Evolutionary conservation across 2,888 invertebrate genomes (phyloP).

Genomic region (Cheilosia grossa): DNA sequence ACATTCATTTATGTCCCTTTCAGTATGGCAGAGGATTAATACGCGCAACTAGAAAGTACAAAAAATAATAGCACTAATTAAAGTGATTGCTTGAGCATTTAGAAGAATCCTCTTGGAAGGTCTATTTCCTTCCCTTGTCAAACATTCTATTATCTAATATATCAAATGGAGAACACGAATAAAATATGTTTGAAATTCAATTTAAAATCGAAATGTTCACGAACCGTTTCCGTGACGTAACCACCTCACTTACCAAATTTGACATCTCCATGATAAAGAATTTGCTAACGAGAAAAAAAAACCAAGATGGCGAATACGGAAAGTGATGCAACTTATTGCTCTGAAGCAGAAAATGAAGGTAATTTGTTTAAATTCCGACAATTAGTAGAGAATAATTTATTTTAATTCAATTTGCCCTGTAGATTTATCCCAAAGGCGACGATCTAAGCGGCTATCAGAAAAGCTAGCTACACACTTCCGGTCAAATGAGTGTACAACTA

Average conservation of each 20-base stretch:
- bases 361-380: background rate
- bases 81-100: too few relatives aligned
- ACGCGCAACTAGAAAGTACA: too few relatives aligned
- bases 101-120: too few relatives aligned
- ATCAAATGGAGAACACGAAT: too few relatives aligned
- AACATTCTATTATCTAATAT: too few relatives aligned
- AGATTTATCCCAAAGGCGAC: constrained; percentile 39
- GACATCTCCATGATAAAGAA: background rate
- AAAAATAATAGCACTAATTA: too few relatives aligned
- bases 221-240: background rate
- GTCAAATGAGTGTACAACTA: constrained; percentile 3
- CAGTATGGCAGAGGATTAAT: too few relatives aligned
- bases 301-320: constrained; percentile 50
- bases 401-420: background rate
- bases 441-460: constrained; percentile 56
- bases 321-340: constrained; percentile 64
- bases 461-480: constrained; percentile 32
- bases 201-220: background rate
- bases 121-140: too few relatives aligned
- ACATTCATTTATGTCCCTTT: too few relatives aligned
- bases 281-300: background rate
- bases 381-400: background rate
- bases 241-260: background rate
- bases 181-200: background rate
- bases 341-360: constrained; percentile 55